Base-by-base conservation (phyloP, 2,797 vertebrate genomes). In the Urophycis tenuis region DNA sequence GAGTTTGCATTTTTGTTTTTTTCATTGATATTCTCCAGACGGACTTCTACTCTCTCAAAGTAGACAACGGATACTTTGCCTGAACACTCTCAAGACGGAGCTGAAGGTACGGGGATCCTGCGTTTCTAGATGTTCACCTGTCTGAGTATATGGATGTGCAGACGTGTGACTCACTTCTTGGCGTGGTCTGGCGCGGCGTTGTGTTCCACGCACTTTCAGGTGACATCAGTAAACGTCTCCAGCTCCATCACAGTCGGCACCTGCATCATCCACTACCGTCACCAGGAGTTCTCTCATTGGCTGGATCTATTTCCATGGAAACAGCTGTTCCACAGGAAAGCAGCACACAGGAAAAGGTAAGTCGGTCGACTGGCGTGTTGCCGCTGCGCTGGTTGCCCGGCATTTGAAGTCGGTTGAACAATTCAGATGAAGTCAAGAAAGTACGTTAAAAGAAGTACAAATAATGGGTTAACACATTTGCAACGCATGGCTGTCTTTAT, bases 211-310 rank as follows among this genome's bases (percentile, higher is more conserved):
- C 14, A 10, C 12, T 25, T 83, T 72, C 78, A 99, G 98, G 94
- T 97, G 79, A 96, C 95, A 73, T 95, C 96, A 32, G 92, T 94
- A 45, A 96, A 98, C 81, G 92, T 98, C 78, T 94, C 94, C 0
- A 95, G 95, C 67, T 94, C 94, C 0, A 86, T 98, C 69, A 87
- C 93, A 34, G 90, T 98, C 86, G 98, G 93, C 87, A 99, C 97
- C 72, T 99, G 96, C 90, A 98, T 98, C 85, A 92, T 98, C 87
- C 97, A 99, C 92, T 99, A 99, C 83, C 96, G 98, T 80, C 97
- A 99, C 89, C 96, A 97, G 84, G 98, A 99, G 90, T 98, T 99
- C 84, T 95, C 95, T 0, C 97, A 95, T 85, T 99, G 98, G 98
- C 88, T 97, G 74, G 91, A 94, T 76, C 92, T 98, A 78, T 88